Conservation (phyloP, 2,888 invertebrate species). For the Dilophus febrilis region DNA sequence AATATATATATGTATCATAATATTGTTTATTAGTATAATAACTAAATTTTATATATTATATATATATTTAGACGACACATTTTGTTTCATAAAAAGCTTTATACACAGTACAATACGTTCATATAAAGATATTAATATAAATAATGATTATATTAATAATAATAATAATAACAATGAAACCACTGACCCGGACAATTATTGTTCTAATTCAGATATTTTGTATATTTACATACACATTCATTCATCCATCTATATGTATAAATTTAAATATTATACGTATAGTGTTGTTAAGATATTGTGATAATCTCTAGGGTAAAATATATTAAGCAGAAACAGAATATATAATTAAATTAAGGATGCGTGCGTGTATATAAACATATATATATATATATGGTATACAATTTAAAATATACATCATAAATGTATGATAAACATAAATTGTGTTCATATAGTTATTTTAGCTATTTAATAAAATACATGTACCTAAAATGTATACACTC, state of each 20-base stretch:
- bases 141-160: neutral
- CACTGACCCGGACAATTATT: slow-evolving; percentile 2
- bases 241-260: too few relatives aligned
- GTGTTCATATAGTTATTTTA: too few relatives aligned
- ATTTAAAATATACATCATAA: too few relatives aligned
- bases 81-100: neutral
- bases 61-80: neutral
- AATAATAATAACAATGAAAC: neutral
- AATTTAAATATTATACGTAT: too few relatives aligned
- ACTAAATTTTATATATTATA: neutral
- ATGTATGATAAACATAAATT: too few relatives aligned
- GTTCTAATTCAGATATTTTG: neutral
- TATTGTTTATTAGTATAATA: too few relatives aligned
- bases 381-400: too few relatives aligned
- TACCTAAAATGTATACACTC: too few relatives aligned
- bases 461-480: too few relatives aligned
- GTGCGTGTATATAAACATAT: neutral
- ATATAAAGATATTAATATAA: too few relatives aligned
- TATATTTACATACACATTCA: neutral
- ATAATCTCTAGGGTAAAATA: slow-evolving; percentile 3
- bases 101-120: too few relatives aligned
- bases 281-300: neutral
- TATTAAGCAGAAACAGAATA: slow-evolving; percentile 2
- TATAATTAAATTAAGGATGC: slow-evolving; percentile 3
- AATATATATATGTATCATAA: too few relatives aligned